Conservation (phyloP, 2,888 invertebrate genomes). For the Cordylochernes scorpioides region DNA sequence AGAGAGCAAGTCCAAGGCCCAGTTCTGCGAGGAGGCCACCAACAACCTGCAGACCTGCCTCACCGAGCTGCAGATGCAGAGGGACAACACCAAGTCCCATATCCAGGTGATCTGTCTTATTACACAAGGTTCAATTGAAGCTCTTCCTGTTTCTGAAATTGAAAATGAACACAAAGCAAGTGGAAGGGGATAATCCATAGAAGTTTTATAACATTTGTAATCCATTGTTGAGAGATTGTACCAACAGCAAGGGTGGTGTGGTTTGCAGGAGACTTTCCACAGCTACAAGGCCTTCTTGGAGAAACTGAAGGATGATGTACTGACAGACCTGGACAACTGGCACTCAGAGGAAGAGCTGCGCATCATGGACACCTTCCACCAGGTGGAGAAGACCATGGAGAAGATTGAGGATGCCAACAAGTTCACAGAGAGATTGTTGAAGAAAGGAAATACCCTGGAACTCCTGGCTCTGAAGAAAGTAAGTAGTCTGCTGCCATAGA, state of each 20-base stretch:
- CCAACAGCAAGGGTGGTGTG: too few species aligned
- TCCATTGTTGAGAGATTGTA: too few species aligned
- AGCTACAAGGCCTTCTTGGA: slow-evolving; percentile 23
- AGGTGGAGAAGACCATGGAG: slow-evolving; percentile 11
- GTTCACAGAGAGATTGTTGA: slow-evolving; percentile 50
- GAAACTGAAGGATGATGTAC: slow-evolving; percentile 19
- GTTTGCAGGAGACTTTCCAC: slow-evolving; percentile 22
- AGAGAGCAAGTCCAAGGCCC: slow-evolving; percentile 46
- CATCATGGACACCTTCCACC: slow-evolving; percentile 28
- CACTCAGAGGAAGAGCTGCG: slow-evolving; percentile 38
- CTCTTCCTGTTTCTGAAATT: too few species aligned
- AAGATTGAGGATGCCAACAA: slow-evolving; percentile 58
- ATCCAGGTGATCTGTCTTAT: slow-evolving; percentile 37
- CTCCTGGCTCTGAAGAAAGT: slow-evolving; percentile 48
- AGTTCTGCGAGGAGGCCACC: slow-evolving; percentile 45
- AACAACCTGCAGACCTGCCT: slow-evolving; percentile 46
- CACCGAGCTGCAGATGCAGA: slow-evolving; percentile 57
- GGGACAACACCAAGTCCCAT: slow-evolving; percentile 52
- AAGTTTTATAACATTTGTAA: too few species aligned
- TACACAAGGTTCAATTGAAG: too few species aligned
- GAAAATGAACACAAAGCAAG: too few species aligned
- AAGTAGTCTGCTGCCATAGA: slow-evolving; percentile 1
- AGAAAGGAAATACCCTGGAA: slow-evolving; percentile 57
- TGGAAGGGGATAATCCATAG: too few species aligned
- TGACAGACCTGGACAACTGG: slow-evolving; percentile 11